Conservation (phyloP, 2,113 vertebrate species). For the Patagioenas fasciata region DNA sequence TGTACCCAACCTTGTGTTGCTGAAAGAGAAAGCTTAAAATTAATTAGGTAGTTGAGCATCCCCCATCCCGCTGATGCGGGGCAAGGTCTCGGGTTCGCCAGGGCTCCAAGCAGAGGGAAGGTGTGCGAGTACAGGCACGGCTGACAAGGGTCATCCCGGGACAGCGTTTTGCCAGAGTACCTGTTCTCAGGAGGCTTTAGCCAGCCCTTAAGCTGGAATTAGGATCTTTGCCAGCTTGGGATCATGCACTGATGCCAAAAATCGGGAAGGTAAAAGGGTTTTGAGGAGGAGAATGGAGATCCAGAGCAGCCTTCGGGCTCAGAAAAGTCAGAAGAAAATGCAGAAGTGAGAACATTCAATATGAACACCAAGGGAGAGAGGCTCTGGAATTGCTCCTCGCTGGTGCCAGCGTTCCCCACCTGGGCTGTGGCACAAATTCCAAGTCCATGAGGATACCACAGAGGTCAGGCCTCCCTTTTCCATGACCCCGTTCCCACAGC, state of each 20-base stretch:
- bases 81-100: background rate
- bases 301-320: too few species aligned
- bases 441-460: background rate
- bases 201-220: background rate
- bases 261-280: background rate
- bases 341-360: too few species aligned
- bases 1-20: fast-evolving
- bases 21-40: background rate
- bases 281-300: background rate
- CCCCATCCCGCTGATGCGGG: fast-evolving
- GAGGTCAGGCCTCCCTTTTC: conserved; percentile 2
- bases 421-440: background rate
- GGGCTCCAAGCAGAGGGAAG: background rate
- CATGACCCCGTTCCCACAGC: background rate
- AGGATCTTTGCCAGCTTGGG: background rate
- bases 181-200: background rate
- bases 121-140: background rate
- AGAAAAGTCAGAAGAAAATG: background rate
- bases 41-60: background rate
- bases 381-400: background rate
- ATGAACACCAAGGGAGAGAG: too few species aligned
- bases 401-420: background rate
- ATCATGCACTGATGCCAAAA: background rate
- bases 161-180: background rate
- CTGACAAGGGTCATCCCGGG: background rate